phyloP scores from a whole-genome alignment of 2,797 vertebrate genomes.

The Hylomyscus alleni region DNA sequence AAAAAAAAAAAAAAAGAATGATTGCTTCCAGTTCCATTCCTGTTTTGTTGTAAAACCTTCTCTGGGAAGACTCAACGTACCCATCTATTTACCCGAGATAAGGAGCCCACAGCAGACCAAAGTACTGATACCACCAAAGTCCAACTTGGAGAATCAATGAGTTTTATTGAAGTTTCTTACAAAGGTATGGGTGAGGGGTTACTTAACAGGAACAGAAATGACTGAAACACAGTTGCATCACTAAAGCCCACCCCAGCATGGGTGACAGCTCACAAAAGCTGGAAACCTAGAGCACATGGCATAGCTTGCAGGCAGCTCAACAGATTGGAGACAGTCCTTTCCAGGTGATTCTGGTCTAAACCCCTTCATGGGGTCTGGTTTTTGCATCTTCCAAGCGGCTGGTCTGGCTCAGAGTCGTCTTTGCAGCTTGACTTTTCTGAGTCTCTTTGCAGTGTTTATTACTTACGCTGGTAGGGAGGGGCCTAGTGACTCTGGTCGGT shows the following conservation, averaged over 20 bases:
- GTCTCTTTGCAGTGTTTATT: neutral
- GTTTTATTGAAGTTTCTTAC: too few species aligned
- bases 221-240: neutral
- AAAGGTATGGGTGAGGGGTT: neutral
- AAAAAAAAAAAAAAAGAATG: too few species aligned
- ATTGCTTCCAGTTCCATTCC: neutral
- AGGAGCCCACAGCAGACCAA: neutral
- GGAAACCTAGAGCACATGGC: neutral
- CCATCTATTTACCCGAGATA: neutral
- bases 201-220: neutral
- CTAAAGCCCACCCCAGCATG: neutral
- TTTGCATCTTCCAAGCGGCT: neutral
- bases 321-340: neutral
- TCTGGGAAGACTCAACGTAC: neutral
- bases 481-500: neutral
- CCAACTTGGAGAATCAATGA: neutral
- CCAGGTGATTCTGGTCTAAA: neutral
- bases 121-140: neutral
- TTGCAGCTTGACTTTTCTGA: neutral
- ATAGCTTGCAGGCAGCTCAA: neutral
- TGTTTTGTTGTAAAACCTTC: neutral
- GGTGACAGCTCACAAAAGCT: neutral
- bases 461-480: neutral
- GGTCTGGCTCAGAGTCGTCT: neutral
- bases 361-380: too few species aligned